These are phyloP conservation scores for Aphelenchoides avenae DNA, from an alignment of 1,140 invertebrate species.

Conservation along the genomic window DNA sequence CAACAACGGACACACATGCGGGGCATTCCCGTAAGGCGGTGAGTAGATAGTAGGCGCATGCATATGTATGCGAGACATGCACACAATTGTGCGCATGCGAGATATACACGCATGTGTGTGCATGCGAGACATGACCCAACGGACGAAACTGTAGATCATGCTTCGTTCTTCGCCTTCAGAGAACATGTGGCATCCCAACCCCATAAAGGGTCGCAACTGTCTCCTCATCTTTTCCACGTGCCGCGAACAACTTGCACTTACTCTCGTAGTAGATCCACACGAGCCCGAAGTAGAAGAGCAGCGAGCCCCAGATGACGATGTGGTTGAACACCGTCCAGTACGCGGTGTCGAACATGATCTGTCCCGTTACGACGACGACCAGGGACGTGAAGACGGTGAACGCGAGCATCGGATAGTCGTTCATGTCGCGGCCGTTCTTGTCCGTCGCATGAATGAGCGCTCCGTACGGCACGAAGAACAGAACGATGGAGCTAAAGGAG, in stretches of 20 bases:
- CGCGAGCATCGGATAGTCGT: conserved; percentile 53
- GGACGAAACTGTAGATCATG: too few species aligned
- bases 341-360: conserved; percentile 79
- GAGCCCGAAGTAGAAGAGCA: conserved; percentile 84
- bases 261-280: conserved; percentile 64
- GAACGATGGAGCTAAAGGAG: conserved; percentile 85
- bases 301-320: conserved; percentile 91
- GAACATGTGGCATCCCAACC: too few species aligned
- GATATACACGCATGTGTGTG: too few species aligned
- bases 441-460: conserved; percentile 46
- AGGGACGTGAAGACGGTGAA: conserved; percentile 56
- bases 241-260: conserved; percentile 5
- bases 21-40: too few species aligned
- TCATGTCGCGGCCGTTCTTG: conserved; percentile 45
- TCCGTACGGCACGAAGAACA: conserved; percentile 96
- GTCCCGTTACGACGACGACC: conserved; percentile 44
- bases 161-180: too few species aligned
- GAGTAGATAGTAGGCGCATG: too few species aligned
- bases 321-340: conserved; percentile 99
- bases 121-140: conserved; percentile 31
- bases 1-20: too few species aligned
- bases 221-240: too few species aligned
- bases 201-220: too few species aligned
- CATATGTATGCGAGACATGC: too few species aligned
- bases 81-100: too few species aligned